Evolutionary conservation across 2,888 invertebrate genomes (phyloP).

Genomic region (Chloroclystis v-ata): DNA sequence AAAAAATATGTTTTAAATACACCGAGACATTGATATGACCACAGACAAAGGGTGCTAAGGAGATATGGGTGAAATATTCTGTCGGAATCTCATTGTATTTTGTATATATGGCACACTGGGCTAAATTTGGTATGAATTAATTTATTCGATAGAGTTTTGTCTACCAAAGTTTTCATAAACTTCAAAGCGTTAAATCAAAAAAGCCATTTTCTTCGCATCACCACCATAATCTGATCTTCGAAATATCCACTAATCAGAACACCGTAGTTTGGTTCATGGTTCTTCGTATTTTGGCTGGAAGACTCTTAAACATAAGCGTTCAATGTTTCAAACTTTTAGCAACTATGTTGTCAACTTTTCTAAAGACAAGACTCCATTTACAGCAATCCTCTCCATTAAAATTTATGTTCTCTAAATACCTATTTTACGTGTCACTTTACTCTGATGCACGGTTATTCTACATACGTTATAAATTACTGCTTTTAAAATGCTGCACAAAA

Average conservation of each 20-base stretch:
- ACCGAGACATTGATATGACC: too few relatives aligned
- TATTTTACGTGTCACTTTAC: too few relatives aligned
- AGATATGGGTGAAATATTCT: too few relatives aligned
- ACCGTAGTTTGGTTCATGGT: slow-evolving; percentile 27
- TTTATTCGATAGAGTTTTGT: background rate
- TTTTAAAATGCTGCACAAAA: too few relatives aligned
- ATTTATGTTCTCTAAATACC: background rate
- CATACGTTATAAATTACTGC: too few relatives aligned
- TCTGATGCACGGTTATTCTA: too few relatives aligned
- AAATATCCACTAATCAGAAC: slow-evolving; percentile 20
- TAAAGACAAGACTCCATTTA: slow-evolving; percentile 27
- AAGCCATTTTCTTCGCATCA: slow-evolving; percentile 44
- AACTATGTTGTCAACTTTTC: slow-evolving; percentile 61
- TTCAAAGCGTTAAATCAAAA: slow-evolving; percentile 62
- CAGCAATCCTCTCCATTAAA: background rate
- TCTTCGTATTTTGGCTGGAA: slow-evolving; percentile 42
- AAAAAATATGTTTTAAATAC: too few relatives aligned
- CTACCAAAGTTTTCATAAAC: slow-evolving; percentile 46
- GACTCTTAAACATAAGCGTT: slow-evolving; percentile 60
- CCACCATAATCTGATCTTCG: slow-evolving; percentile 39
- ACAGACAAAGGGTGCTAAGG: too few relatives aligned
- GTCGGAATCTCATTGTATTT: too few relatives aligned
- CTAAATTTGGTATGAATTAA: too few relatives aligned
- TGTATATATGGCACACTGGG: too few relatives aligned
- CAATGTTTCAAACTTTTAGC: slow-evolving; percentile 72